Evolutionary conservation across 2,888 invertebrate species (phyloP).

Genomic region (Drosophila anceps): DNA sequence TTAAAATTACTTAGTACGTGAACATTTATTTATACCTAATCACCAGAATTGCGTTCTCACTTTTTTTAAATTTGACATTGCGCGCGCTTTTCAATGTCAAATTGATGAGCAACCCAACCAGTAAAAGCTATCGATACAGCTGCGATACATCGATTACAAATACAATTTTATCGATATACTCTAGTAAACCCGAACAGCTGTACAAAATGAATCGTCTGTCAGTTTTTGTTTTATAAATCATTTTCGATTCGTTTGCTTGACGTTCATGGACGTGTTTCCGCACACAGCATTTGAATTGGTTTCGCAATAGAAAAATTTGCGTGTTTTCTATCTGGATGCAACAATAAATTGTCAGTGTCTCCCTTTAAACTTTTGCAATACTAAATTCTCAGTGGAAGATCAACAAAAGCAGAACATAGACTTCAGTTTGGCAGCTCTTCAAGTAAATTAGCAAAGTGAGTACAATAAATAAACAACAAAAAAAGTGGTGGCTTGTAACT

Average conservation of each 20-base stretch:
- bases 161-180: background rate
- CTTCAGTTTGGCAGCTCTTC: constrained; percentile 43
- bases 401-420: constrained; percentile 31
- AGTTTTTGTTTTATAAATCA: constrained; percentile 69
- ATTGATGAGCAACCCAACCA: background rate
- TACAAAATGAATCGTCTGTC: constrained; percentile 42
- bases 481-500: constrained; percentile 12
- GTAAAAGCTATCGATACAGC: background rate
- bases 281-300: constrained; percentile 69
- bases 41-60: background rate
- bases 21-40: background rate
- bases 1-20: background rate
- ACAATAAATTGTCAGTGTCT: constrained; percentile 66
- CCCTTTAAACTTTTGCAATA: constrained; percentile 49
- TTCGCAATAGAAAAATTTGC: constrained; percentile 73
- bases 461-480: constrained; percentile 23
- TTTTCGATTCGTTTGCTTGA: constrained; percentile 74
- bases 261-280: constrained; percentile 69
- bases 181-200: constrained; percentile 43
- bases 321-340: constrained; percentile 70
- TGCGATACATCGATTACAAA: constrained; percentile 8
- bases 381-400: constrained; percentile 75
- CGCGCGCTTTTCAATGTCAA: background rate
- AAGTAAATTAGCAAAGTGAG: constrained; percentile 50
- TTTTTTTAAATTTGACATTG: background rate